A percentile compares a stretch with the other conserved stretches of the same genome.
These are phyloP conservation scores for Cheiracanthium punctorium DNA, from an alignment of 2,888 invertebrate genomes.

Conservation along the genomic window DNA sequence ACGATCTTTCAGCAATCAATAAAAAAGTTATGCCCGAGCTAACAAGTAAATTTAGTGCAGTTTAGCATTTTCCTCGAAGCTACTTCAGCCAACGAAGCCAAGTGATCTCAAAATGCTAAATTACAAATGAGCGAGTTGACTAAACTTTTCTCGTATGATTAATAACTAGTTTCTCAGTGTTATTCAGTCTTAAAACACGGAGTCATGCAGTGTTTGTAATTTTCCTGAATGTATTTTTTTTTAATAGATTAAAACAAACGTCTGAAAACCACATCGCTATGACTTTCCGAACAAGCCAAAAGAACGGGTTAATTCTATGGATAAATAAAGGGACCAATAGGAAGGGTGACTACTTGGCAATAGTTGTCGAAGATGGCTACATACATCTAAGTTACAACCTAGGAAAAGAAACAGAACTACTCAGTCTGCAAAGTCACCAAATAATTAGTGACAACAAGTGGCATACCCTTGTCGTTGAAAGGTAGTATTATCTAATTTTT, in stretches of 20 bases:
- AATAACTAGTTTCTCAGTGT: too few species aligned
- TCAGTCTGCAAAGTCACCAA: slow-evolving; percentile 77
- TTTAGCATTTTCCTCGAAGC: too few species aligned
- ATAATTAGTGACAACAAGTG: slow-evolving; percentile 85
- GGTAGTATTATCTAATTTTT: slow-evolving; percentile 72
- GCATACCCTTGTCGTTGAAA: slow-evolving; percentile 84
- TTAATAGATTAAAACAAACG: slow-evolving; percentile 83
- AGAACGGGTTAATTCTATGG: slow-evolving; percentile 85
- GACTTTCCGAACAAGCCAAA: slow-evolving; percentile 82
- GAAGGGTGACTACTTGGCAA: slow-evolving; percentile 83
- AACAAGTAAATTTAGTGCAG: too few species aligned
- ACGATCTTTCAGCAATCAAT: too few species aligned
- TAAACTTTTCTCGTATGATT: too few species aligned
- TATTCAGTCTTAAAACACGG: too few species aligned
- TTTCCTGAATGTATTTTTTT: too few species aligned
- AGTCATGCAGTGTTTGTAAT: neutral
- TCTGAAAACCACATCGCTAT: slow-evolving; percentile 84
- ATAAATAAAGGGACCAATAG: slow-evolving; percentile 83
- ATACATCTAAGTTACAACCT: slow-evolving; percentile 84
- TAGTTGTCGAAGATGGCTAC: slow-evolving; percentile 83
- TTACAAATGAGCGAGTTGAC: too few species aligned
- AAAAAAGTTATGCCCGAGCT: too few species aligned
- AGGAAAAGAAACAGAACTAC: slow-evolving; percentile 79
- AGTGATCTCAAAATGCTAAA: too few species aligned
- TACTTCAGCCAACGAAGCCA: too few species aligned